Conservation (phyloP, 2,113 vertebrate genomes). For the Megaptera novaeangliae region DNA sequence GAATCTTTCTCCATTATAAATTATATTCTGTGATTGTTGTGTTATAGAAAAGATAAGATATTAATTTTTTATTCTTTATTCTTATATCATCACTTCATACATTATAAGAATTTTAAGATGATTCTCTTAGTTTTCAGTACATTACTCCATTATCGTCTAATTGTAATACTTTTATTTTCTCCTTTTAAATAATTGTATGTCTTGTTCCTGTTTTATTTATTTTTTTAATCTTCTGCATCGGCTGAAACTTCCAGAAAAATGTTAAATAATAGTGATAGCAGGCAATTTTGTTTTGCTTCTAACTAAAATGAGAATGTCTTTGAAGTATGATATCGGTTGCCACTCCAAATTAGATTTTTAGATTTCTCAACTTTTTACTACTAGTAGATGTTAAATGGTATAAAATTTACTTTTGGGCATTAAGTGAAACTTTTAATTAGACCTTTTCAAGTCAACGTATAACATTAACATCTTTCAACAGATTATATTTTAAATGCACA, state of each 20-base stretch:
- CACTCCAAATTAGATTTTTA: neutral
- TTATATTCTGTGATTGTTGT: neutral
- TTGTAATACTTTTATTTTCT: neutral
- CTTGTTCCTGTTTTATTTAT: neutral
- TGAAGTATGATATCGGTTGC: neutral
- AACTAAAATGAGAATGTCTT: neutral
- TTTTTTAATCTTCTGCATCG: neutral
- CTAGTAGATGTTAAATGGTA: neutral
- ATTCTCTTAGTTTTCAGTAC: neutral
- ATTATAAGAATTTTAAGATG: neutral
- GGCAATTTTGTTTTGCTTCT: neutral
- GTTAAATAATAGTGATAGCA: neutral
- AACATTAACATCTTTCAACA: neutral
- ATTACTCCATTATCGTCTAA: neutral
- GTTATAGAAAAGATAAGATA: neutral
- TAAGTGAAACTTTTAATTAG: neutral
- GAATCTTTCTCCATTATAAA: neutral
- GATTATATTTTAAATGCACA: neutral
- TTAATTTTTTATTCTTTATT: neutral
- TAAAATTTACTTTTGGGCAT: neutral
- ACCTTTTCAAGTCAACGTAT: neutral
- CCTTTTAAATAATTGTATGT: neutral
- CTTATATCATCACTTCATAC: neutral
- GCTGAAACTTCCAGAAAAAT: neutral
- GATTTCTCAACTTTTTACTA: neutral